Conservation (phyloP, 1,140 invertebrate genomes). For the Brachionus asplanchnoidis region DNA sequence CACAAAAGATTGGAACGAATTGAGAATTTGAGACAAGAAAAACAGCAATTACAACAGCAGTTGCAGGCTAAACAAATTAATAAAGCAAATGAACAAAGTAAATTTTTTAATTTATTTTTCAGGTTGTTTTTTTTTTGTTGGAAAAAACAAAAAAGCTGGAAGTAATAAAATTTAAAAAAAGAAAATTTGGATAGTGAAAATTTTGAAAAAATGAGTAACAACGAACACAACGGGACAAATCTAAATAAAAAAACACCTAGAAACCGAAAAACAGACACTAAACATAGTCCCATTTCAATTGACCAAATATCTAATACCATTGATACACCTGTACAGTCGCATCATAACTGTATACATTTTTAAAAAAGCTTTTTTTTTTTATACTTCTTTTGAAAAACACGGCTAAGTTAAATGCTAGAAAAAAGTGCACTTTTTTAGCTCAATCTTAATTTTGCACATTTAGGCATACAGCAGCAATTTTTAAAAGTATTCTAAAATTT, state of each 20-base stretch:
- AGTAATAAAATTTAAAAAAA: background rate
- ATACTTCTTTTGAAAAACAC: background rate
- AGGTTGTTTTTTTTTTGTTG: too few relatives aligned
- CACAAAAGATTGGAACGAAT: conserved; percentile 29
- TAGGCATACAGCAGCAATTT: background rate
- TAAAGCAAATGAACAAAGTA: conserved; percentile 4
- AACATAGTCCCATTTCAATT: background rate
- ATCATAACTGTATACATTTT: conserved; percentile 13
- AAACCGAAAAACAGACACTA: background rate
- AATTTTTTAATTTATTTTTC: background rate
- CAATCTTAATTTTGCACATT: background rate
- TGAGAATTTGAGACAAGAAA: background rate
- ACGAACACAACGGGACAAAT: background rate
- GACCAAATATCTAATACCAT: background rate
- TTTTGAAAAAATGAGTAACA: background rate
- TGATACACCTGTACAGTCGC: background rate
- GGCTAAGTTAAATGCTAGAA: background rate
- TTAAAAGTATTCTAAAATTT: too few relatives aligned
- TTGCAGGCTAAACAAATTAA: conserved; percentile 26
- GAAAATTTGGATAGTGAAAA: background rate
- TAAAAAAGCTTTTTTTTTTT: background rate
- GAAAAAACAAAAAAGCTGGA: background rate
- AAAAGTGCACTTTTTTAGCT: background rate
- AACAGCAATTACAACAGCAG: conserved; percentile 19
- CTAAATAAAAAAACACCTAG: background rate